Evolutionary conservation across 2,797 vertebrate genomes (phyloP).

Genomic region (Tamandua tetradactyla): DNA sequence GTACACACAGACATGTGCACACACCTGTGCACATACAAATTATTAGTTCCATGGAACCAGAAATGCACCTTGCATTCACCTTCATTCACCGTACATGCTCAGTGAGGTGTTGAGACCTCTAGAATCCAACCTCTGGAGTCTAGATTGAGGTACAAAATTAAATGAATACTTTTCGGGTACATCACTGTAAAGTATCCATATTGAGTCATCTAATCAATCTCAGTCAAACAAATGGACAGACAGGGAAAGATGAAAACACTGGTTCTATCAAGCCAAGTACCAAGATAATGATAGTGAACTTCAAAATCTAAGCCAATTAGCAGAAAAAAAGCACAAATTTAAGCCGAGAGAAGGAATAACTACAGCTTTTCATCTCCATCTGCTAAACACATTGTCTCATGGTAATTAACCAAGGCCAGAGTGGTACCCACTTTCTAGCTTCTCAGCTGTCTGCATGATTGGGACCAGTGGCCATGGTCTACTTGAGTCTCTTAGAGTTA

Average conservation of each 20-base stretch:
- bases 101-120: not conserved
- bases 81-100: not conserved
- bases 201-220: not conserved
- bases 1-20: not conserved
- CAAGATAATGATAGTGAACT: not conserved
- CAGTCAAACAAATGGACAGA: not conserved
- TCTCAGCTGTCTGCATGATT: not conserved
- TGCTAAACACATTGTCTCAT: not conserved
- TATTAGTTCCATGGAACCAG: not conserved
- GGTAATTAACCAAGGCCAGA: not conserved
- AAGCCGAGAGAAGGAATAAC: not conserved
- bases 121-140: not conserved
- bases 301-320: too few relatives aligned
- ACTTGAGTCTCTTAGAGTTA: not conserved
- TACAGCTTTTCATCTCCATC: not conserved
- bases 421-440: not conserved
- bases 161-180: not conserved
- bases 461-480: not conserved
- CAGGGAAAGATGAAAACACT: not conserved
- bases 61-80: not conserved
- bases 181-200: not conserved
- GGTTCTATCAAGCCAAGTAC: not conserved
- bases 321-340: not conserved
- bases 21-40: not conserved
- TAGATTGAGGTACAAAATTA: not conserved